These are phyloP conservation scores for Tetramorium bicarinatum DNA, from an alignment of 2,888 invertebrate species.

Conservation along the genomic window DNA sequence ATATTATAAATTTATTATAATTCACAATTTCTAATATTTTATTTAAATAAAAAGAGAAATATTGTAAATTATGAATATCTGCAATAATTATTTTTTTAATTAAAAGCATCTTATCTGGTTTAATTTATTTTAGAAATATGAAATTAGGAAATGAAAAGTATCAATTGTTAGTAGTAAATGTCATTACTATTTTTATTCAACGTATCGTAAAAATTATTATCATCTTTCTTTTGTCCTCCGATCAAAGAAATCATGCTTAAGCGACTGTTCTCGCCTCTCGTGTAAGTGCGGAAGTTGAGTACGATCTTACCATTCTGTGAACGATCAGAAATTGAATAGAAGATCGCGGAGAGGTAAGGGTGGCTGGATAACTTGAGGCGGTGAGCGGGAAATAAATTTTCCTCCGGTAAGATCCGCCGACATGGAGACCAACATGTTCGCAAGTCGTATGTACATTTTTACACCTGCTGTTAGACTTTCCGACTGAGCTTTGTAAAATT, in stretches of 20 bases:
- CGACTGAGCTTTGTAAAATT: conserved; percentile 32
- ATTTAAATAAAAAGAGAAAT: background rate
- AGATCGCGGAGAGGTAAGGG: conserved; percentile 60
- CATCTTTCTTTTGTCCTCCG: background rate
- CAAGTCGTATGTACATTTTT: conserved; percentile 47
- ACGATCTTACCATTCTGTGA: conserved; percentile 43
- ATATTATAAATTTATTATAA: background rate
- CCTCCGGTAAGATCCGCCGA: conserved; percentile 61
- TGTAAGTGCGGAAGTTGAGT: conserved; percentile 42
- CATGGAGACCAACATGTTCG: conserved; percentile 59
- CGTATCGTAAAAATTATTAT: background rate
- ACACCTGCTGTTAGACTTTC: conserved; percentile 27
- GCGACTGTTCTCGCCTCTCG: background rate
- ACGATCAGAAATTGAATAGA: conserved; percentile 73
- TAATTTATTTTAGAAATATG: conserved; percentile 8
- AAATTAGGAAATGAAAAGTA: background rate
- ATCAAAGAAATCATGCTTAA: conserved; percentile 13
- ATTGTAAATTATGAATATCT: background rate
- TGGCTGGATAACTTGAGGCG: conserved; percentile 70
- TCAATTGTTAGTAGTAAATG: background rate
- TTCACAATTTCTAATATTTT: background rate
- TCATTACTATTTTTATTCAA: background rate
- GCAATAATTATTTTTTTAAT: background rate
- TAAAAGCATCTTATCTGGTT: background rate
- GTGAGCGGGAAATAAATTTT: conserved; percentile 75